Evolutionary conservation across 2,888 invertebrate genomes (phyloP).

Genomic region (Cenopis cana): DNA sequence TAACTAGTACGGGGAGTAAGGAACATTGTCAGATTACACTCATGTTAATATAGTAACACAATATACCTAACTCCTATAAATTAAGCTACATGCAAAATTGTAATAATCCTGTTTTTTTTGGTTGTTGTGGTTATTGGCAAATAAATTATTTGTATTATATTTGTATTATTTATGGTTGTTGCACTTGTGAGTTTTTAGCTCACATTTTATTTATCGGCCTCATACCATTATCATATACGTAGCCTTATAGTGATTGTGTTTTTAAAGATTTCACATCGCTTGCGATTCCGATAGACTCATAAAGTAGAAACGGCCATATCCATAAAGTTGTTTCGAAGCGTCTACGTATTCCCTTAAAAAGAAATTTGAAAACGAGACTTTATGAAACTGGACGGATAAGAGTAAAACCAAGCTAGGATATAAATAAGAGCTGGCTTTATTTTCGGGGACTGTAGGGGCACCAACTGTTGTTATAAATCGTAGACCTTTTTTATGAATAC

Average conservation of each 20-base stretch:
- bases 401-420: conserved; percentile 61
- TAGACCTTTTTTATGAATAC: background rate
- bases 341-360: conserved; percentile 38
- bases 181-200: background rate
- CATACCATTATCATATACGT: conserved; percentile 28
- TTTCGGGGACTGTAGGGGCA: conserved; percentile 49
- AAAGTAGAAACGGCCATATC: conserved; percentile 37
- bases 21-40: no score
- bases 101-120: no score
- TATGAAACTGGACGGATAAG: conserved; percentile 52
- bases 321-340: conserved; percentile 41
- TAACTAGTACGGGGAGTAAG: no score
- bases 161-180: background rate
- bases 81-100: no score
- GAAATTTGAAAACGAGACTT: conserved; percentile 39
- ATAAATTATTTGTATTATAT: no score
- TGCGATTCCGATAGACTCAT: conserved; percentile 34
- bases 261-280: conserved; percentile 39
- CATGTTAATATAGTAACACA: no score
- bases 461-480: conserved; percentile 4
- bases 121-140: no score
- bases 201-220: background rate
- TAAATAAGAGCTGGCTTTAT: conserved; percentile 66
- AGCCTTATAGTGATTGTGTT: conserved; percentile 40
- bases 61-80: no score